Base-by-base conservation (phyloP, 2,113 vertebrate species). In the Zingel zingel region DNA sequence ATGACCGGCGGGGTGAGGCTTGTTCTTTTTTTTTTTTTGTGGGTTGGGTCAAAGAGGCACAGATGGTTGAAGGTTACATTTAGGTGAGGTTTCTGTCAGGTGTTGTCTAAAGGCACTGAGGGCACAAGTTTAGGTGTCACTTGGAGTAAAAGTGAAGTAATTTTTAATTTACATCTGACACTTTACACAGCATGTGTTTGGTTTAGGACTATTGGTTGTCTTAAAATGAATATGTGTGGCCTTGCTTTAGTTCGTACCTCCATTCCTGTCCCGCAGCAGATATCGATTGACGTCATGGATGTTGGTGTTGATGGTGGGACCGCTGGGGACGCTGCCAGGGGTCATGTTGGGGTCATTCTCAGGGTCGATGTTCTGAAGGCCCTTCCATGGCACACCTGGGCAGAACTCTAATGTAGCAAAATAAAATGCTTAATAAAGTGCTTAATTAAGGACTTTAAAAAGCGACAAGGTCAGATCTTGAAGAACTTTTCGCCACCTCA, bases 231-330 rank as follows among this genome's bases (percentile, higher is more conserved):
- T 11, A 43, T 50, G 19, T 53, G 11, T 0, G 12, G 9, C 9
- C 6, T 43, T 36, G 59, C 14, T 47, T 68, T 16, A 66, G 39
- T 54, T 73, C 87, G 69, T 92, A 99, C 98, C 98, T 97, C 97
- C 98, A 83, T 96, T 99, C 82, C 98, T 96, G 94, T 96, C 96
- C 56, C 96, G 88, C 91, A 99, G 96, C 89, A 99, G 97, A 95
- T 99, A 99, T 91, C 98, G 97, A 92, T 99, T 99, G 83, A 99
- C 98, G 74, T 99, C 98, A 72, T 99, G 98, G 76, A 99, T 99
- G 62, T 98, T 99, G 92, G 98, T 99, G 89, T 99, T 99, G 90
- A 99, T 99, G 85, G 97, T 98, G 5, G 98, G 98, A 80, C 98
- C 98, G 1, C 97, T 99, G 53, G 97, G 97, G 88, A 99, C 98